Base-by-base conservation (phyloP, 2,797 vertebrate species). In the Chromobotia macracanthus region DNA sequence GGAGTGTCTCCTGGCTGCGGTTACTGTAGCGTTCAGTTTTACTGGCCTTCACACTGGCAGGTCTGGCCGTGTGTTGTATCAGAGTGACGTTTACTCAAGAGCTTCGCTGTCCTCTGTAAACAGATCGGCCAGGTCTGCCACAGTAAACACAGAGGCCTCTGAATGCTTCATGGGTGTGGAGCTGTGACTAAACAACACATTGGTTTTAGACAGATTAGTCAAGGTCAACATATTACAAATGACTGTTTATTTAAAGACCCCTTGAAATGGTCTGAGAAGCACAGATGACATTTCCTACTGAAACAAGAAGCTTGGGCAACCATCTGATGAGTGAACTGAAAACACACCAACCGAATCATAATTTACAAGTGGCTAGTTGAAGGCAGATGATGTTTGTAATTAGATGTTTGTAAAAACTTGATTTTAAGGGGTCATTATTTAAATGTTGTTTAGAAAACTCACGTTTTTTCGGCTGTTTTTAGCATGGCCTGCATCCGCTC, bases 401-500 rank as follows among this genome's bases (percentile, higher is more conserved):
- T 31, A 31, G 8, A 7, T 38, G 35, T 38, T 38, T 38, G 5
- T 46, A 31, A 70, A 31, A 48, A 12, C 38, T 41, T 5, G 44
- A 74, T 63, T 19, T 61, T 1, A 73, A n/a, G 11, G 7, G 48
- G 21, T 35, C 19, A 3, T 48, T 12, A 7, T 61, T 64, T 50
- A 8, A 60, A 60, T 18, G 12, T 3, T 11, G 18, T 3, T 16
- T 3, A 16, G 11, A 11, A 50, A 11, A 60, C 82, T 74, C 84
- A 97, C 97, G 96, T 97, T 86, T 94, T 96, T 84, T 97, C 98
- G 9, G 95, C 96, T 10, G 95, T 96, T 92, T 99, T 98, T 87
- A 99, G 83, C 97, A 99, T 98, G 2, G 95, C 91, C 85, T 99
- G 97, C 98, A 99, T 99, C 87, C 96, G 91, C 86, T 99, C 97